phyloP scores from a whole-genome alignment of 2,797 vertebrate genomes.

The Phrynocephalus vlangalii region DNA sequence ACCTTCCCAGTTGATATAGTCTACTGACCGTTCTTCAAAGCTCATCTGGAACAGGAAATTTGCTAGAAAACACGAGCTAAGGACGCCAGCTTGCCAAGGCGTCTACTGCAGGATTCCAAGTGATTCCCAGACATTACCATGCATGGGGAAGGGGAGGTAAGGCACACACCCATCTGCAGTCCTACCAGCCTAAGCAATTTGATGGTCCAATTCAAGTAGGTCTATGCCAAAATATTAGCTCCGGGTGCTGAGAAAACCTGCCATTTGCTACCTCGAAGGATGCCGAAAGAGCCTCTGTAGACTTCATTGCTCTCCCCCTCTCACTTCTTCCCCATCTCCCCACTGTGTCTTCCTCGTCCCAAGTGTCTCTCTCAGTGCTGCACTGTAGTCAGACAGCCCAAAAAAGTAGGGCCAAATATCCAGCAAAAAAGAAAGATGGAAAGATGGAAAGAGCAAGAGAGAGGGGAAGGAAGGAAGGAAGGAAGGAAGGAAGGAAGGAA shows the following conservation, averaged over 20 bases:
- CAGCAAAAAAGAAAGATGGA: neutral
- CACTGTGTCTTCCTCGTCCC: slow-evolving; percentile 31
- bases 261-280: slow-evolving; percentile 38
- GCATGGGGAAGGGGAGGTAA: neutral
- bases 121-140: neutral
- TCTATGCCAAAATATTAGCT: slow-evolving; percentile 8
- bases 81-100: slow-evolving; percentile 8
- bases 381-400: neutral
- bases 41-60: neutral
- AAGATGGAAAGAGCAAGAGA: too few relatives aligned
- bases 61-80: neutral
- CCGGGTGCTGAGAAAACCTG: slow-evolving; percentile 24
- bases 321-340: neutral
- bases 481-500: too few relatives aligned
- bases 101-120: neutral
- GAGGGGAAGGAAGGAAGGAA: too few relatives aligned
- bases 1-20: neutral
- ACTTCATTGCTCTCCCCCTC: neutral
- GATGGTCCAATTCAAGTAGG: neutral
- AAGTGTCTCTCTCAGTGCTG: slow-evolving; percentile 18
- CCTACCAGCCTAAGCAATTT: neutral
- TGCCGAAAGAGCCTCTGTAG: neutral
- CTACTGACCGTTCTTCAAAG: slow-evolving; percentile 1
- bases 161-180: neutral
- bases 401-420: neutral